Base-by-base conservation (phyloP, 2,888 invertebrate genomes). In the Alentia gelatinosa region DNA sequence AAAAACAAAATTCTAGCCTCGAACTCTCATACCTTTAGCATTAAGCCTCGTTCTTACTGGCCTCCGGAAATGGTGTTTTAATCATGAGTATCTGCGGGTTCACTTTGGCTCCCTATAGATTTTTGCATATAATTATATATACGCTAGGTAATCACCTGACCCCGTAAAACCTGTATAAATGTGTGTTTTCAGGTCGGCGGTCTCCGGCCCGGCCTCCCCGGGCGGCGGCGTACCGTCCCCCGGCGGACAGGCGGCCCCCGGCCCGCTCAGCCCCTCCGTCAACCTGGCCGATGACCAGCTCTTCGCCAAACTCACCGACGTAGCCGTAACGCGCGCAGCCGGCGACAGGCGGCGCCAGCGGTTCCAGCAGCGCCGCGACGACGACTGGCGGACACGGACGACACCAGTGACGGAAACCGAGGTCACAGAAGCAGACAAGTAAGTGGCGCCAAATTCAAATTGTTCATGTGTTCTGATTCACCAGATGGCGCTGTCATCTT, bases 341-440 rank as follows among this genome's bases (percentile, higher is more conserved):
- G 90, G 86, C 26, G 90, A 39, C 50, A 93, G 93, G 47, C 94
- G 94, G 26, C 92, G 93, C 30, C 92, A 92, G 40, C 26, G 35
- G 4, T 93, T 94, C 86, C 93, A 92, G 86, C 95, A 96, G 88
- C 97, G 97, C 92, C 97, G 97, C 93, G 97, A 97, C 92, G 97
- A 97, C 92, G 96, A 95, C 91, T 94, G 94, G 93, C 90, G 93
- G 88, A 93, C 93, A 39, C 90, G 94, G n/a, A 95, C 95, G 3
- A 95, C 94, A 90, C 95, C 95, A 23, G 94, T 95, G 4, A 95
- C 95, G 0, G 84, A 93, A 4, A 94, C 94, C 79, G 95, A 95
- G 92, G 93, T 95, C 15, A 93, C 94, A 39, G 93, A 94, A 63
- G 95, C 95, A 35, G 95, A 95, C 93, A 93, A 94, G 95, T 95